Evolutionary conservation across 1,140 invertebrate genomes (phyloP).

Genomic region (Drosophila bipectinata): DNA sequence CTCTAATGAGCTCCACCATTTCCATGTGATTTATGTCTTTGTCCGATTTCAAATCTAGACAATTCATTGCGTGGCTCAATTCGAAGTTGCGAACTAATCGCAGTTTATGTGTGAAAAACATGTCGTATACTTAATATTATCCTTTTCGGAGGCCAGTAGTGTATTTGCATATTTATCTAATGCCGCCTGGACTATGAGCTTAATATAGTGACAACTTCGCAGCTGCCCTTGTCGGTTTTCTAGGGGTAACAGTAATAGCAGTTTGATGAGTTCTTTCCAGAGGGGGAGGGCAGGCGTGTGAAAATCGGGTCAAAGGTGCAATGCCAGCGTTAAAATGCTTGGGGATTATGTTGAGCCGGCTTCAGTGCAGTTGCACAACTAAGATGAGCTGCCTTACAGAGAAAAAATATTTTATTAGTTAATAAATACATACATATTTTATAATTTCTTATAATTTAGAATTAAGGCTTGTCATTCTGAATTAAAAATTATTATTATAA

Average conservation of each 20-base stretch:
- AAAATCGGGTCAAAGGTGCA: constrained; percentile 67
- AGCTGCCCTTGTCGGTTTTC: constrained; percentile 60
- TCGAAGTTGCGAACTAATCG: constrained; percentile 52
- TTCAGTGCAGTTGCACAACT: constrained; percentile 42
- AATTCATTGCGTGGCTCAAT: constrained; percentile 30
- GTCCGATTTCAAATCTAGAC: constrained; percentile 21
- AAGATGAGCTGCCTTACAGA: constrained; percentile 39
- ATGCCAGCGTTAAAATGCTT: constrained; percentile 67
- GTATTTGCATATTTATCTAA: constrained; percentile 79
- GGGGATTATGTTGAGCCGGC: constrained; percentile 65
- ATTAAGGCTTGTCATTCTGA: neutral
- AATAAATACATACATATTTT: neutral
- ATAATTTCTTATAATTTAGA: neutral
- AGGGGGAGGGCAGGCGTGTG: neutral
- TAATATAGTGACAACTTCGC: constrained; percentile 61
- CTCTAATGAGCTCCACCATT: constrained; percentile 33
- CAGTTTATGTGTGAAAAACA: constrained; percentile 54
- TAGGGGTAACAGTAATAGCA: constrained; percentile 55
- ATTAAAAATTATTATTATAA: too few species aligned
- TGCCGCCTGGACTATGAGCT: constrained; percentile 43
- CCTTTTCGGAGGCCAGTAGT: constrained; percentile 41
- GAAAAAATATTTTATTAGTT: constrained; percentile 1
- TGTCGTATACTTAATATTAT: constrained; percentile 56
- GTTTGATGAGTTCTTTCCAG: constrained; percentile 52
- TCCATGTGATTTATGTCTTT: constrained; percentile 59